Evolutionary conservation across 2,888 invertebrate species (phyloP).

Genomic region (Prenolepis imparis): DNA sequence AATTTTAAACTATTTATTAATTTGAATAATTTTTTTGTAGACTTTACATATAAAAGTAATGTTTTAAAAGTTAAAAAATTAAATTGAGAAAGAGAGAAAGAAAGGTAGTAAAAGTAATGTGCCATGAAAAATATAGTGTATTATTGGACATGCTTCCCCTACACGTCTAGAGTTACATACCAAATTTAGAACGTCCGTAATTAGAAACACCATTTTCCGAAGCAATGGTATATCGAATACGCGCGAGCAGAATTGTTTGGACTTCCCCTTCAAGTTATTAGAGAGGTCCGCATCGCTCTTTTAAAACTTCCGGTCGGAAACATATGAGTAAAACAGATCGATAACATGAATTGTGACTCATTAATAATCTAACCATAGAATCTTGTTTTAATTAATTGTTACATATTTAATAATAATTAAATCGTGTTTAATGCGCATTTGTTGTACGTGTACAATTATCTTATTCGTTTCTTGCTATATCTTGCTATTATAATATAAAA

Average conservation of each 20-base stretch:
- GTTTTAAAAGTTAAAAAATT: not conserved
- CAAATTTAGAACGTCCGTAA: conserved; percentile 46
- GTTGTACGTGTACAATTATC: not conserved
- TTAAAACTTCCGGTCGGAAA: conserved; percentile 25
- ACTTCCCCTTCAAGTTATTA: conserved; percentile 16
- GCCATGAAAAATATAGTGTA: not conserved
- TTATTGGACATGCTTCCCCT: conserved; percentile 3
- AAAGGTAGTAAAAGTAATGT: not conserved
- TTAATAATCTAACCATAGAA: not conserved
- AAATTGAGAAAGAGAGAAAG: not conserved
- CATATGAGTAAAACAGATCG: not conserved
- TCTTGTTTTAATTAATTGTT: not conserved
- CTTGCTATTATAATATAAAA: not conserved
- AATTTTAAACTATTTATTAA: not conserved
- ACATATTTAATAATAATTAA: conserved; percentile 6
- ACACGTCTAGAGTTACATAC: conserved; percentile 32
- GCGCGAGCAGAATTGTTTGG: conserved; percentile 33
- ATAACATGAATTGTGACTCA: conserved; percentile 20
- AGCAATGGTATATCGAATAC: conserved; percentile 33
- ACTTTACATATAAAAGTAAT: not conserved
- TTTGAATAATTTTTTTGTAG: not conserved
- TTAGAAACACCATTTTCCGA: conserved; percentile 48
- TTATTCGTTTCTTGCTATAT: not conserved
- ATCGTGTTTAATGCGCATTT: not conserved
- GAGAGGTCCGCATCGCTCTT: not conserved